Conservation (phyloP, 2,888 invertebrate genomes). For the Patella depressa region DNA sequence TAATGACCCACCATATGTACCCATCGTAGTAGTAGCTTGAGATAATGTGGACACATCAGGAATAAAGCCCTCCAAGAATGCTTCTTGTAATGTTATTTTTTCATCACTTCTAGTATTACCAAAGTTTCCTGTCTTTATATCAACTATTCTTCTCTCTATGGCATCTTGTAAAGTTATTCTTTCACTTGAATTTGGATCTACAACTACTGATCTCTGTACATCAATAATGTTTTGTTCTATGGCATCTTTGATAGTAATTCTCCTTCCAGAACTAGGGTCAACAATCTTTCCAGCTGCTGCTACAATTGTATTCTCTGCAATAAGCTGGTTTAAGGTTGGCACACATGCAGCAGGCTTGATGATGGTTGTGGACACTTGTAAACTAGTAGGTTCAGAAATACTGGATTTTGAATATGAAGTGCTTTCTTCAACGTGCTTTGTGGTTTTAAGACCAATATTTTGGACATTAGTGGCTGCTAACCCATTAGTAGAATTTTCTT, state of each 20-base stretch:
- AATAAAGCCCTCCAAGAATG: slow-evolving; percentile 74
- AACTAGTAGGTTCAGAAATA: background rate
- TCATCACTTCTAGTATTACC: slow-evolving; percentile 76
- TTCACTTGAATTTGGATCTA: slow-evolving; percentile 77
- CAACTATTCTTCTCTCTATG: slow-evolving; percentile 89
- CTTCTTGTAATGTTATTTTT: slow-evolving; percentile 84
- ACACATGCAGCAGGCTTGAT: slow-evolving; percentile 8
- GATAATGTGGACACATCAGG: slow-evolving; percentile 39
- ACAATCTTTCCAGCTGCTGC: slow-evolving; percentile 40
- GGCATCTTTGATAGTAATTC: slow-evolving; percentile 73
- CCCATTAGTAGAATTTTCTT: background rate
- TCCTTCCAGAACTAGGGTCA: slow-evolving; percentile 51
- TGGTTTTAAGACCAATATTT: background rate
- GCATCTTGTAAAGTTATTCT: slow-evolving; percentile 90
- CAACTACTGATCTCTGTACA: slow-evolving; percentile 48
- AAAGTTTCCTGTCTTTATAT: slow-evolving; percentile 86
- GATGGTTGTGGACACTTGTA: background rate
- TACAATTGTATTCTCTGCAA: slow-evolving; percentile 28
- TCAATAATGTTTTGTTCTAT: slow-evolving; percentile 73
- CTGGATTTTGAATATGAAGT: background rate
- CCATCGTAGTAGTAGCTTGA: background rate
- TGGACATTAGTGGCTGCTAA: background rate
- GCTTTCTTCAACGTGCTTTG: background rate
- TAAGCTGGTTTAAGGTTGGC: slow-evolving; percentile 37
- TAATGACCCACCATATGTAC: slow-evolving; percentile 75